A percentile compares a stretch with the other conserved stretches of the same genome.
phyloP scores from a whole-genome alignment of 2,113 vertebrate species.

The Dendrocopos noguchii region DNA sequence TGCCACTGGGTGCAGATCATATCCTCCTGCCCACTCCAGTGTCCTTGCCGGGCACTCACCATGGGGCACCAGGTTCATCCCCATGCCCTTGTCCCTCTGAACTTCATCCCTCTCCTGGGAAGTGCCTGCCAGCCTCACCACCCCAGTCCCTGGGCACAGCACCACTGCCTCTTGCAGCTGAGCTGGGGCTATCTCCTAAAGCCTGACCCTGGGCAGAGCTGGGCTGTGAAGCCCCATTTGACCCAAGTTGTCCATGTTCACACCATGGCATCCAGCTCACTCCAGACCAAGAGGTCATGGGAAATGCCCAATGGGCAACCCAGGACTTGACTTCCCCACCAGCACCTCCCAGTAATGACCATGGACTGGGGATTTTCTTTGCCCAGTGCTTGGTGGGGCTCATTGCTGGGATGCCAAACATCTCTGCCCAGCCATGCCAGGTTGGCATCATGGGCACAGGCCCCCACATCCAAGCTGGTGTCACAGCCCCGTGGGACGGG shows the following conservation, averaged over 20 bases:
- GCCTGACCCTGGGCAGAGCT: not conserved
- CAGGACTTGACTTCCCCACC: accelerated
- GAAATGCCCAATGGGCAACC: not conserved
- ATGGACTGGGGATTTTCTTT: accelerated
- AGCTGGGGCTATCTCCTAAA: not conserved
- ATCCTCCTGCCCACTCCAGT: no score
- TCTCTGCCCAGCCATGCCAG: accelerated
- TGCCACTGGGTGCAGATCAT: not conserved
- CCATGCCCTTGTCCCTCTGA: accelerated
- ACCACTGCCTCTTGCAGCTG: not conserved
- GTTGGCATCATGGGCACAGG: no score
- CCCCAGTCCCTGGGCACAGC: not conserved
- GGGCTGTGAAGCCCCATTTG: not conserved
- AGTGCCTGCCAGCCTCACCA: accelerated
- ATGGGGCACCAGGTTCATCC: accelerated
- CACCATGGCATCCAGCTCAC: accelerated
- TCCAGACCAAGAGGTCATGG: accelerated
- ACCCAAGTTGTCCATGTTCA: not conserved
- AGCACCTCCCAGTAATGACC: not conserved
- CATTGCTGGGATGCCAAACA: accelerated
- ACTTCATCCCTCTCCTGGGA: not conserved
- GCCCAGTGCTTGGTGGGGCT: not conserved
- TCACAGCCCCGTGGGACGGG: accelerated
- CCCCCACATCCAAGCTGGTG: not conserved
- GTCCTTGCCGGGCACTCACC: accelerated